Conservation (phyloP, 2,888 invertebrate genomes). For the Salpingus planirostris region DNA sequence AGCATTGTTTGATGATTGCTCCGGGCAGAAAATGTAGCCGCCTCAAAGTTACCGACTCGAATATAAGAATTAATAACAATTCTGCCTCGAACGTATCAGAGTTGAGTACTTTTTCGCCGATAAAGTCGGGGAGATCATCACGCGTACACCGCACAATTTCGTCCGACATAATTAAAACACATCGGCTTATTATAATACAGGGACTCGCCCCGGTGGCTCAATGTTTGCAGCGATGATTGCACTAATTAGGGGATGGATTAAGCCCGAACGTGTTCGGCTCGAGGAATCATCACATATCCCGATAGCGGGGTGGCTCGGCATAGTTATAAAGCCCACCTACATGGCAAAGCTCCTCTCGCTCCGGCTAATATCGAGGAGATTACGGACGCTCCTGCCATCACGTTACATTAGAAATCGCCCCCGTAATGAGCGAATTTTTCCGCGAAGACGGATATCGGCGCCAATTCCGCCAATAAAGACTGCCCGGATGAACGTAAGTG, state of each 20-base stretch:
- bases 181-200: background rate
- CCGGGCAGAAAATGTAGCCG: constrained; percentile 4
- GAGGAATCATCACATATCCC: constrained; percentile 12
- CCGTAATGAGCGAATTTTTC: no score
- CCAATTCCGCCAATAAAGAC: constrained; percentile 8
- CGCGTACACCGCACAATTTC: no score
- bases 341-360: no score
- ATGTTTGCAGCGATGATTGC: constrained; percentile 16
- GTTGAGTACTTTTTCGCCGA: no score
- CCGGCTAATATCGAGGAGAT: constrained; percentile 10
- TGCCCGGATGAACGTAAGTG: constrained; percentile 5
- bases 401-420: no score
- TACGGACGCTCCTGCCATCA: no score
- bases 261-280: constrained; percentile 17
- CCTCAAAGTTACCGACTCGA: background rate
- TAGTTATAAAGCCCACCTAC: no score
- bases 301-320: constrained; percentile 8
- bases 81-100: no score
- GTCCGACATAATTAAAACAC: background rate
- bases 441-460: constrained; percentile 4
- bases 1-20: constrained; percentile 17
- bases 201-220: constrained; percentile 1
- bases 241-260: constrained; percentile 20
- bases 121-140: background rate
- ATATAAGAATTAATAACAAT: background rate